A percentile compares a stretch with the other conserved stretches of the same genome.
Evolutionary conservation across 1,140 invertebrate genomes (phyloP).

Genomic region (Pantala flavescens): DNA sequence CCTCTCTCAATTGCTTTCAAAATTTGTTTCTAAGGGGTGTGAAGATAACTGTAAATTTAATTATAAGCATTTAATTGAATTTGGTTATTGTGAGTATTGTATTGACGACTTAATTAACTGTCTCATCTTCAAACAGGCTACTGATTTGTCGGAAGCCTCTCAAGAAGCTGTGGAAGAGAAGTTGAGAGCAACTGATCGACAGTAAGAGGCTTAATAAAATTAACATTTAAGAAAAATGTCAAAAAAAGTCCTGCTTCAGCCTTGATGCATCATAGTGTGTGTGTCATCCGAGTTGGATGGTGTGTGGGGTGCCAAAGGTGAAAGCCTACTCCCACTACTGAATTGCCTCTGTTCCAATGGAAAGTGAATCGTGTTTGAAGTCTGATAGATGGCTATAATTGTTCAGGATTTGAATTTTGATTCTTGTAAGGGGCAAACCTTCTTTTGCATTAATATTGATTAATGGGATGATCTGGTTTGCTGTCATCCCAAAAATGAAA

Average conservation of each 20-base stretch:
- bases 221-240: neutral
- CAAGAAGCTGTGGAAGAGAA: constrained; percentile 86
- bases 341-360: neutral
- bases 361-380: neutral
- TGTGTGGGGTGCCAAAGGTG: neutral
- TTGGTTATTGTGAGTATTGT: too few species aligned
- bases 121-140: constrained; percentile 46
- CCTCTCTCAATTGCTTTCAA: too few species aligned
- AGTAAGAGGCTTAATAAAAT: constrained; percentile 42
- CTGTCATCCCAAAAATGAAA: neutral
- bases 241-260: neutral
- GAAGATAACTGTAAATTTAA: too few species aligned
- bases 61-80: too few species aligned
- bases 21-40: too few species aligned
- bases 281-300: neutral
- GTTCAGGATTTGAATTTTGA: constrained; percentile 3
- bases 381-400: constrained; percentile 10
- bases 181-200: constrained; percentile 81
- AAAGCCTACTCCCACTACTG: neutral
- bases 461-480: neutral
- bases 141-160: constrained; percentile 81
- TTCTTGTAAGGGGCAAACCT: neutral
- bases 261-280: constrained; percentile 2
- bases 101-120: too few species aligned
- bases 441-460: constrained; percentile 4